Evolutionary conservation across 2,113 vertebrate genomes (phyloP).

Genomic region (Lophochroa leadbeateri): DNA sequence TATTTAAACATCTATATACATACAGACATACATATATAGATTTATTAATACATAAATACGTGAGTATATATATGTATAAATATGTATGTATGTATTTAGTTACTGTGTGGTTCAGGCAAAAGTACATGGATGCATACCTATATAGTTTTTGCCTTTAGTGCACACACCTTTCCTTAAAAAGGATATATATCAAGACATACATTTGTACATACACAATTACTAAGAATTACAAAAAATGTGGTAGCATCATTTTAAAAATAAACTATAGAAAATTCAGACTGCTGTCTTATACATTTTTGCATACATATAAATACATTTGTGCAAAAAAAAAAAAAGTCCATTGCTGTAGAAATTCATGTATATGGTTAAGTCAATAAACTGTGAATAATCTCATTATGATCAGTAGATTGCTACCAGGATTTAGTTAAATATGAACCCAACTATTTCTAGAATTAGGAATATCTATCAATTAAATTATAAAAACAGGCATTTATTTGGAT

Average conservation of each 20-base stretch:
- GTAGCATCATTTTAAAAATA: background rate
- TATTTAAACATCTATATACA: background rate
- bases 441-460: background rate
- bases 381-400: constrained; percentile 17
- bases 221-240: background rate
- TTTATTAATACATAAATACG: background rate
- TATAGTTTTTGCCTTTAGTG: background rate
- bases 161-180: background rate
- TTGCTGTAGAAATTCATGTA: background rate
- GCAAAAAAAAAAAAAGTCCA: background rate
- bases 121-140: background rate
- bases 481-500: background rate
- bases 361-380: background rate
- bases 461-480: constrained; percentile 16
- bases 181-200: background rate
- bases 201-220: background rate
- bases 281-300: background rate
- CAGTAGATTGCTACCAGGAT: background rate
- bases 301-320: background rate
- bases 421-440: constrained; percentile 21
- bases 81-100: background rate
- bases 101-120: background rate
- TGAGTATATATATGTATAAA: background rate
- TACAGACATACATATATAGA: background rate
- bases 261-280: background rate